Percentiles rank a stretch among this genome's conserved stretches.
phyloP scores from a whole-genome alignment of 1,140 invertebrate genomes.

The Elymnias hypermnestra region DNA sequence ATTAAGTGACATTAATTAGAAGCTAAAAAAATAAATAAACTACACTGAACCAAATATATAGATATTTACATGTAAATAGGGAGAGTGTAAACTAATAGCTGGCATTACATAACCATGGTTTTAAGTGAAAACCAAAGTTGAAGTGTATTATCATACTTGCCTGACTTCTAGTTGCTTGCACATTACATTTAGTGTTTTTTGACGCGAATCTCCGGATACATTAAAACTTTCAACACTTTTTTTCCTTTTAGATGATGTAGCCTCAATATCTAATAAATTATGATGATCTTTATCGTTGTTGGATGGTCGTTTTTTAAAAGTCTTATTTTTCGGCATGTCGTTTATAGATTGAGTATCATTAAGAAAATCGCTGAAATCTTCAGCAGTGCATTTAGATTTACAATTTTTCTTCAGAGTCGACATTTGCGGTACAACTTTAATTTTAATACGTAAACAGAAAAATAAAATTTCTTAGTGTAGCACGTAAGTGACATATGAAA shows the following conservation, averaged over 20 bases:
- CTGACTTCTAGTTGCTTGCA: slow-evolving; percentile 36
- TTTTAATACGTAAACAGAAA: too few species aligned
- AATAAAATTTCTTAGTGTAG: too few species aligned
- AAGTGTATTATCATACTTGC: slow-evolving; percentile 19
- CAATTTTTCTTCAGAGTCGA: slow-evolving; percentile 32
- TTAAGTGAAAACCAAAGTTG: slow-evolving; percentile 16
- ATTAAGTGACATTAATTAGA: too few species aligned
- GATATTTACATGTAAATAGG: too few species aligned
- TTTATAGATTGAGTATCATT: slow-evolving; percentile 45
- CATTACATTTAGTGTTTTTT: slow-evolving; percentile 41
- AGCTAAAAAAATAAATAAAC: too few species aligned
- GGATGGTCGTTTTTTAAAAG: slow-evolving; percentile 33
- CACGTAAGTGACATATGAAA: too few species aligned
- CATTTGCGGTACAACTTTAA: too few species aligned
- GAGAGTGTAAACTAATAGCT: too few species aligned
- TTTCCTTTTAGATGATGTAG: slow-evolving; percentile 34
- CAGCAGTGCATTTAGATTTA: slow-evolving; percentile 44
- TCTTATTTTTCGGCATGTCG: slow-evolving; percentile 39
- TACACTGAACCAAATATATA: too few species aligned
- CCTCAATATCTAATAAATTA: slow-evolving; percentile 26
- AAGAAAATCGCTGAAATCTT: slow-evolving; percentile 45
- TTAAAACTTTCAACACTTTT: slow-evolving; percentile 31
- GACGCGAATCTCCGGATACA: slow-evolving; percentile 36
- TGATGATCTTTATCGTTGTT: slow-evolving; percentile 33
- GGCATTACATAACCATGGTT: too few species aligned